Evolutionary conservation across 2,888 invertebrate species (phyloP), one percentile per base, ranked within the genome.

Genomic region (Linnaemya vulpina): DNA sequence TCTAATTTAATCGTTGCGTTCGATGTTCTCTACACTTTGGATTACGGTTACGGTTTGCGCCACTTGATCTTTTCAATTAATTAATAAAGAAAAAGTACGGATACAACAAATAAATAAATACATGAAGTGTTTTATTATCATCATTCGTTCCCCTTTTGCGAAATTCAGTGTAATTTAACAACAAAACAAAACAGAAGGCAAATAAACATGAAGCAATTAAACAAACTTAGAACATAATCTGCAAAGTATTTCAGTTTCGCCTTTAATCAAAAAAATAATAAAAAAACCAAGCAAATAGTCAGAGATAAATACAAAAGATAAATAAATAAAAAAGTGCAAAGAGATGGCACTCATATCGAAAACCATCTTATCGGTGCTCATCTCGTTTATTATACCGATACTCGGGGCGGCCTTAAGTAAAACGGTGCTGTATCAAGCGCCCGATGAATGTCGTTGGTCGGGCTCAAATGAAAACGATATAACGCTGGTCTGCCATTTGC

Each of bases 401-500:
- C 89, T 92, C 76, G 91, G 92, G 77, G 92, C 92, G 62, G 92
- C 92, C 20, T 88, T 92, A 73, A 92, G 92, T 86, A 92, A 92
- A 86, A 92, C 92, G 71, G 92, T 92, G 40, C 84, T 92, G 89
- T 96, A 97, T 92, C 96, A 97, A 92, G 96, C 96, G 87, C 97
- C 97, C 70, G 96, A 97, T 91, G 96, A 97, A 92, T 97, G 97
- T 91, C 90, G 92, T 81, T 92, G 92, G 92, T 92, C 91, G 46
- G 92, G 92, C 80, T 90, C 90, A 77, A 90, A 89, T 15, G 92
- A 92, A 86, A 86, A 88, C 55, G 96, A 96, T 92, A 96, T 96
- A 87, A 95, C 96, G 13, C 94, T 96, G 88, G 95, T 95, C 86
- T 96, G 97, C 92, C 95, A 96, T 92, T 94, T 97, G 90, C 94